Base-by-base conservation (phyloP, 92 coral and sea anemone species). In the Phenganax marumi region DNA sequence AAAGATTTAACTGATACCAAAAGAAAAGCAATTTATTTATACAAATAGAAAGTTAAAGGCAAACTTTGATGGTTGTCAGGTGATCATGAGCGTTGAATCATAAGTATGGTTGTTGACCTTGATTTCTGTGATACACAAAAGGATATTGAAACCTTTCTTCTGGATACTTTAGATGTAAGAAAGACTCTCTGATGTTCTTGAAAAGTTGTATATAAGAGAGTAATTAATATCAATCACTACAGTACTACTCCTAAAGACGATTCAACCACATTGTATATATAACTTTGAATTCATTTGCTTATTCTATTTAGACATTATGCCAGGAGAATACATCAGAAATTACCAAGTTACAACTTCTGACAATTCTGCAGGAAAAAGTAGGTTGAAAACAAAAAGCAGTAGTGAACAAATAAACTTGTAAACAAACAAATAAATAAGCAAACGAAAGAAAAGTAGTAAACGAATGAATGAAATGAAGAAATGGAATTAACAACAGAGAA, bases 301-400 rank as follows among this genome's bases (percentile, higher is more conserved):
- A 0, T 70, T 12, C 26, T 75, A 70, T 46, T 5, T 76, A 95
- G 98, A 92, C 79, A 5, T 84, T 95, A 48, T 92, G 96, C 68
- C 78, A 70, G 79, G 98, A 95, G 66, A 91, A 85, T 53, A 84
- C 91, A 13, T 86, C 92, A 26, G 98, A 92, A 77, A 76, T 85
- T 79, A 81, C 84, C 78, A 95, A 95, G 76, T 91, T 95, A 66
- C 93, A 95, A 85, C 53, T 92, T 68, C 69, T 95, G 50, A 74
- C 93, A 65, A 73, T 89, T 18, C 86, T 95, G 53, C 98, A 95
- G 88, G 98, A 95, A 86, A 90, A 92, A 92, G 98, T 95, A 61
- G 22, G 80, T 46, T 10, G 12, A 70, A 60, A 17, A 33, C 43
- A 33, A 33, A 33, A 33, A 33, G 43, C 43, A 33, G 43, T 33